A percentile compares a stretch with the other conserved stretches of the same genome.
Evolutionary conservation across 2,113 vertebrate genomes (phyloP).

Genomic region (Gavia stellata): DNA sequence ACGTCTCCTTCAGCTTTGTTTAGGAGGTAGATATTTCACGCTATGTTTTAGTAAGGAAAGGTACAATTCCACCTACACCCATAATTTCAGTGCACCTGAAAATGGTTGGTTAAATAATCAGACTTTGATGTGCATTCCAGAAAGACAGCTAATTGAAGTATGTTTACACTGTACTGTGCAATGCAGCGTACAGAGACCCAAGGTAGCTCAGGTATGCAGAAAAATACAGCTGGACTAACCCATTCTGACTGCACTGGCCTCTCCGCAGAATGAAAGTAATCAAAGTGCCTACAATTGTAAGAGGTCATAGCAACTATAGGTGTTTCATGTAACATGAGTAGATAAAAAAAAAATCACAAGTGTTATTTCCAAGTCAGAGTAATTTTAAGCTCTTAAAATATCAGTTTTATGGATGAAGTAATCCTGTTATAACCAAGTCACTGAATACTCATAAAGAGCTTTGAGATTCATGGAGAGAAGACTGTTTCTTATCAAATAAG

Average conservation of each 20-base stretch:
- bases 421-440: background rate
- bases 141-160: background rate
- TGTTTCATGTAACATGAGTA: background rate
- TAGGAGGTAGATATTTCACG: background rate
- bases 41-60: background rate
- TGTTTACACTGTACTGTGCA: background rate
- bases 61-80: background rate
- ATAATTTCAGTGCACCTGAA: background rate
- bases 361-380: background rate
- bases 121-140: background rate
- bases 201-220: background rate
- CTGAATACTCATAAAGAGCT: background rate
- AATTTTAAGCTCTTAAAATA: slow-evolving; percentile 2
- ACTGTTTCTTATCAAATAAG: background rate
- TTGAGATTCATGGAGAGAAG: background rate
- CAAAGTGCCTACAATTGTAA: background rate
- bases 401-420: background rate
- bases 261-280: background rate
- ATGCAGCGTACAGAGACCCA: background rate
- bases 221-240: background rate
- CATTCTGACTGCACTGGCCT: background rate
- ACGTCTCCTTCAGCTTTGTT: background rate
- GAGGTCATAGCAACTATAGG: background rate
- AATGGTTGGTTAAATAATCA: background rate
- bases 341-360: background rate